Base-by-base conservation (phyloP, 2,113 vertebrate species). In the Anser cygnoides region DNA sequence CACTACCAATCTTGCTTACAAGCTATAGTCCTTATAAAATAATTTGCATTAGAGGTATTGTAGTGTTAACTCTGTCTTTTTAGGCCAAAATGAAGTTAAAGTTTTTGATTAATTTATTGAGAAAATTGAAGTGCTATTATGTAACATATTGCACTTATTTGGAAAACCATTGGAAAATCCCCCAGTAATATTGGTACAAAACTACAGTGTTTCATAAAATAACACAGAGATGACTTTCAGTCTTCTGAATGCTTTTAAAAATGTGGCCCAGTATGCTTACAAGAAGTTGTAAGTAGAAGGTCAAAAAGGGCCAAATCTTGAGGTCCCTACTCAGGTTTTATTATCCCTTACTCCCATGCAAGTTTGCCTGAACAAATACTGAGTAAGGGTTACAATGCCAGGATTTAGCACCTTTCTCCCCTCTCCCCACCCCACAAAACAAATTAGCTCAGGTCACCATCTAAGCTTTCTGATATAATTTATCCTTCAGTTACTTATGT, bases 401-500 rank as follows among this genome's bases (percentile, higher is more conserved):
- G 65, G 78, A 91, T 67, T 90, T 67, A 77, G 33, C 46, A 49
- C 46, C 20, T 49, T 49, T 49, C 20, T 49, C 5, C 20, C 46
- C 46, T 20, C 20, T 49, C 5, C 20, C 19, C 20, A 49, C 20
- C 46, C 71, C 2, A 1, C 35, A 89, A 94, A 93, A 91, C 90
- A 93, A 95, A 91, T 93, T 87, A 89, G 67, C 37, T 93, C 49
- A 89, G 72, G 76, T 85, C 92, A 78, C 52, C 91, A 65, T 94
- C 93, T 79, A 88, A 89, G 84, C 74, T 95, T 95, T 95, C n/a
- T 96, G 95, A 94, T 89, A 78, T 90, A 90, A 82, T 96, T 96
- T 95, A 96, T 89, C 93, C 65, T 46, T 95, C 94, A 67, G 90
- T 96, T 90, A 95, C 89, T 96, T 96, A 94, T 95, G 55, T 95